Base-by-base conservation (phyloP, 2,888 invertebrate species). In the Trichopoda pennipes region DNA sequence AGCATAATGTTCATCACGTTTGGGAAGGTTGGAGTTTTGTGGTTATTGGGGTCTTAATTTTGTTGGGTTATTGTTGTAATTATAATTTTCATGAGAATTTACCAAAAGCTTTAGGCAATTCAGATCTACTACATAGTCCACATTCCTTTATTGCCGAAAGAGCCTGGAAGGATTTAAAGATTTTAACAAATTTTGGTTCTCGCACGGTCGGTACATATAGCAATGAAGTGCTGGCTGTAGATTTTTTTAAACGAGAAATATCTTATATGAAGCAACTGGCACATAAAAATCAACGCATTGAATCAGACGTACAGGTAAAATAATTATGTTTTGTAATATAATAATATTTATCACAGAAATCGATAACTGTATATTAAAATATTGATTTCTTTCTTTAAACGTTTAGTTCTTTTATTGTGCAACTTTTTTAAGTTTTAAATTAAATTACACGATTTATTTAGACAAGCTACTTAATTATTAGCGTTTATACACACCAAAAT, bases 121-220 rank as follows among this genome's bases (percentile, higher is more conserved):
- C 86, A 0, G 87, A 88, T 75, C 75, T 87, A n/a, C 82, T 86
- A 16, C 83, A 86, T 19, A 85, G 86, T 47, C 86, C 88, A 1
- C 85, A 85, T 32, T 84, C 92, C 61, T 94, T 94, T 87, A 92
- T 93, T 82, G 95, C 94, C 0, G 93, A 94, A 88, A 90, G 93
- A 28, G 95, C 96, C 1, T 92, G 94, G 89, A 92, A 92, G 49
- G 93, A 94, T 88, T 92, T 96, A 80, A 92, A 93, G 85, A 93
- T 93, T 86, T 91, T 94, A 84, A 94, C 94, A 16, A 90, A 92
- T 55, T 92, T 94, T 73, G 94, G 94, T 0, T 93, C 94, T 0
- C 88, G 94, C 88, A 93, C 92, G 44, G 93, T 93, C 17, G 97
- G 97, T 51, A 95, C 96, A 89, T 93, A 95, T 86, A 96, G 94